phyloP scores from a whole-genome alignment of 2,888 invertebrate genomes.

The Philereme vetulata region DNA sequence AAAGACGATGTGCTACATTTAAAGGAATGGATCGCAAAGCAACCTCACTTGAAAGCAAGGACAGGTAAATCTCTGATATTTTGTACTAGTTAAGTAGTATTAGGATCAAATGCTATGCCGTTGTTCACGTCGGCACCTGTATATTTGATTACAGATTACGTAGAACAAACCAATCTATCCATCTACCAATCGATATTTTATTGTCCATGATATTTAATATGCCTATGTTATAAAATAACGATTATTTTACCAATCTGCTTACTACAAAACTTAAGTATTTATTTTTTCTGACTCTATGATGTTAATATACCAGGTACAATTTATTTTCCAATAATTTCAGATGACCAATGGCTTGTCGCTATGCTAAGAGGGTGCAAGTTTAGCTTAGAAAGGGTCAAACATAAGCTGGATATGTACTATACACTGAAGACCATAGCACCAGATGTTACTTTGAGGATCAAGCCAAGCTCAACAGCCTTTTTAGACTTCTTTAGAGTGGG shows the following conservation, averaged over 20 bases:
- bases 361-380: slow-evolving; percentile 84
- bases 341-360: slow-evolving; percentile 82
- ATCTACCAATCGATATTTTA: too few relatives aligned
- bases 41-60: slow-evolving; percentile 80
- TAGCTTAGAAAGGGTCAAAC: slow-evolving; percentile 81
- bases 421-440: slow-evolving; percentile 84
- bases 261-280: too few relatives aligned
- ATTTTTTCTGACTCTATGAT: too few relatives aligned
- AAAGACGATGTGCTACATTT: slow-evolving; percentile 69
- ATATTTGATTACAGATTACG: too few relatives aligned
- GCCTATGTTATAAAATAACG: too few relatives aligned
- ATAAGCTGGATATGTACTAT: slow-evolving; percentile 84
- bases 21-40: slow-evolving; percentile 81
- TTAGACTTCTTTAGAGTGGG: slow-evolving; percentile 76
- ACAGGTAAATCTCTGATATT: slow-evolving; percentile 65
- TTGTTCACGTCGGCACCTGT: too few relatives aligned
- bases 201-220: too few relatives aligned
- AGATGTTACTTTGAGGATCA: slow-evolving; percentile 80
- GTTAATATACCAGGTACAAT: too few relatives aligned
- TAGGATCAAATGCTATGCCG: too few relatives aligned
- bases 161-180: too few relatives aligned
- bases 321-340: slow-evolving; percentile 52
- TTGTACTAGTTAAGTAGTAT: too few relatives aligned
- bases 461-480: slow-evolving; percentile 65
- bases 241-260: too few relatives aligned